A percentile compares a stretch with the other conserved stretches of the same genome.
These are phyloP conservation scores for Deilephila elpenor DNA, from an alignment of 2,888 invertebrate species.

Conservation along the genomic window DNA sequence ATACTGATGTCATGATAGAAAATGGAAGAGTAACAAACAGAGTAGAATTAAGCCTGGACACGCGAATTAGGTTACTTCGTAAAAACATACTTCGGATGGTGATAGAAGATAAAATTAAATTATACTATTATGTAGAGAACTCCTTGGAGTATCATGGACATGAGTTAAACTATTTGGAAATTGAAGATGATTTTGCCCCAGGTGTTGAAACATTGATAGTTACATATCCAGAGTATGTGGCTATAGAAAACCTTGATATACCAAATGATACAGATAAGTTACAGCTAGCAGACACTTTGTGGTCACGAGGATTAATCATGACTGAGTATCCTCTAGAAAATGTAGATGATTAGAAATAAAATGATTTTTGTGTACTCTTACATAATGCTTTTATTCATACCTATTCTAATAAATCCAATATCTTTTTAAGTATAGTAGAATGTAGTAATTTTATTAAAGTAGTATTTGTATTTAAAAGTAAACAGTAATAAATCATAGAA, in stretches of 20 bases:
- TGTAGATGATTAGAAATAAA: conserved; percentile 64
- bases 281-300: conserved; percentile 87
- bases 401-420: too few species aligned
- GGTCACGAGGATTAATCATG: conserved; percentile 93
- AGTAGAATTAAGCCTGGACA: conserved; percentile 87
- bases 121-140: conserved; percentile 95
- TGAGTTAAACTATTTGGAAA: conserved; percentile 88
- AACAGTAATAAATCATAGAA: too few species aligned
- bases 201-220: conserved; percentile 89
- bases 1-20: conserved; percentile 87
- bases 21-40: conserved; percentile 86
- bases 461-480: too few species aligned
- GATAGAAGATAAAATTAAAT: conserved; percentile 84
- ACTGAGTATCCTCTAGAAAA: conserved; percentile 86
- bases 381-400: too few species aligned
- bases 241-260: conserved; percentile 89
- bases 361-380: too few species aligned
- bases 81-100: conserved; percentile 86
- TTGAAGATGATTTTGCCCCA: conserved; percentile 87
- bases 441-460: too few species aligned
- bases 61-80: conserved; percentile 85
- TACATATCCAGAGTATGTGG: conserved; percentile 90
- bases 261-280: conserved; percentile 87
- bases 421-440: too few species aligned
- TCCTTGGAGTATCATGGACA: conserved; percentile 93